Percentiles rank a stretch among this genome's conserved stretches.
Evolutionary conservation across 2,113 vertebrate species (phyloP).

Genomic region (Anas platyrhynchos): DNA sequence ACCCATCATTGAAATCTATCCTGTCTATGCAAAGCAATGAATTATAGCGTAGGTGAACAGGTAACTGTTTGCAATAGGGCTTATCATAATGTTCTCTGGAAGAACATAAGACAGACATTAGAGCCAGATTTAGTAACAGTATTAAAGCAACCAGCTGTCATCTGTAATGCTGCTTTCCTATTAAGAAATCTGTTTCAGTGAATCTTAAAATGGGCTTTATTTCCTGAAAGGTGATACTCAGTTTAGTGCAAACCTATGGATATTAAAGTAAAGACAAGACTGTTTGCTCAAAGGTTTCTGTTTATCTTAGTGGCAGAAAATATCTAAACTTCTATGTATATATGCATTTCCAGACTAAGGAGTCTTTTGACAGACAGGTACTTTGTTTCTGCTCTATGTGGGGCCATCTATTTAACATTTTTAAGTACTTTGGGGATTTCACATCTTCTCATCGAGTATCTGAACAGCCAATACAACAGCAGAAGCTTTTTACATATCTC

Average conservation of each 20-base stretch:
- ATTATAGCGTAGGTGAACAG: not conserved
- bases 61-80: not conserved
- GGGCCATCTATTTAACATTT: not conserved
- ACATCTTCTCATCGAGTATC: not conserved
- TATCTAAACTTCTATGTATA: not conserved
- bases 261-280: not conserved
- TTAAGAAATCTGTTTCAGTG: not conserved
- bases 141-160: not conserved
- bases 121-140: not conserved
- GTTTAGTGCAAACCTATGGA: not conserved
- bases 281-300: not conserved
- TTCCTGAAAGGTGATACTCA: not conserved
- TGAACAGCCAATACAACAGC: not conserved
- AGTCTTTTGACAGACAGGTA: not conserved
- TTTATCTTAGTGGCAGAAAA: not conserved
- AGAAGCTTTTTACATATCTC: not conserved
- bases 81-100: not conserved
- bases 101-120: not conserved
- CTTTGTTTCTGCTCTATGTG: not conserved
- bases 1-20: not conserved
- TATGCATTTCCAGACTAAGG: not conserved
- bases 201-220: not conserved
- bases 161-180: not conserved
- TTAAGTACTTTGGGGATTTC: not conserved
- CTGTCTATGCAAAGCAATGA: not conserved